Evolutionary conservation across 2,113 vertebrate genomes (phyloP).

Genomic region (Catharus minimus): DNA sequence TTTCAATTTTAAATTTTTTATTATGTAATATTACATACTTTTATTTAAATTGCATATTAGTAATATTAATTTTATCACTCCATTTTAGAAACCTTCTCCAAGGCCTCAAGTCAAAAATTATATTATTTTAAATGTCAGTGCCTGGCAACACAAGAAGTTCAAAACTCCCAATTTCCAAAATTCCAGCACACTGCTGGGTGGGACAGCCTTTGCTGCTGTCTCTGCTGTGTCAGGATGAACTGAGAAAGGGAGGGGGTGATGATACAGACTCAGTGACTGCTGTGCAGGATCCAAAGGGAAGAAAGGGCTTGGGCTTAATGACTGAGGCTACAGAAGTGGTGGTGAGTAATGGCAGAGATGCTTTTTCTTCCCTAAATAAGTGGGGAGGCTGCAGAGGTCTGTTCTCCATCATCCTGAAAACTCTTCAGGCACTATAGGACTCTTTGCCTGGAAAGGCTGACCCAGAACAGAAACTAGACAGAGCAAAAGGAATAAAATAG

Average conservation of each 20-base stretch:
- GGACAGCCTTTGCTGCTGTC: background rate
- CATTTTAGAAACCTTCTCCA: too few relatives aligned
- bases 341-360: background rate
- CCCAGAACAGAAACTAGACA: too few relatives aligned
- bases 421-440: background rate
- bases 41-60: too few relatives aligned
- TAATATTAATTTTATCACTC: too few relatives aligned
- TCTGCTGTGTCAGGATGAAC: background rate
- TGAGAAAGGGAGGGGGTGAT: background rate
- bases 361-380: background rate
- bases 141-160: too few relatives aligned
- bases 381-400: background rate
- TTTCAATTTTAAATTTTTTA: too few relatives aligned
- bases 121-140: too few relatives aligned
- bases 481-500: too few relatives aligned
- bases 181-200: background rate
- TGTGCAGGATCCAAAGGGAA: background rate
- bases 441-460: too few relatives aligned
- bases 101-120: too few relatives aligned
- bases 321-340: background rate
- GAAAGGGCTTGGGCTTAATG: fast-evolving
- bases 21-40: too few relatives aligned
- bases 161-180: too few relatives aligned
- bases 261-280: background rate
- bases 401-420: background rate